Evolutionary conservation across 2,113 vertebrate genomes (phyloP).

Genomic region (Albula glossodonta): DNA sequence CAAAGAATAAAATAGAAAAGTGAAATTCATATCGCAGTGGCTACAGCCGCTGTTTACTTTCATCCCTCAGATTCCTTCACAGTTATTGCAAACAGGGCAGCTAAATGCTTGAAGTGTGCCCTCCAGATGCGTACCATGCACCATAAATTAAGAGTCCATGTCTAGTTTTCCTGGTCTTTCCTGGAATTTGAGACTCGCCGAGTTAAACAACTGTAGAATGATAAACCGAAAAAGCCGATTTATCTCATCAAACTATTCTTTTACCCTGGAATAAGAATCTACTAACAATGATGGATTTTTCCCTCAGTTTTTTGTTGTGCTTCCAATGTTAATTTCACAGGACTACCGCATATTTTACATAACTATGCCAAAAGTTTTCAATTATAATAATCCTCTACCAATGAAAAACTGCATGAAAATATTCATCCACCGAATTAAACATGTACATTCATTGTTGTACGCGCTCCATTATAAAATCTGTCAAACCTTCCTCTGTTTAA

Average conservation of each 20-base stretch:
- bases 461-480: too few relatives aligned
- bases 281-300: not conserved
- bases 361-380: not conserved
- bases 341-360: conserved; percentile 7
- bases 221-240: not conserved
- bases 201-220: not conserved
- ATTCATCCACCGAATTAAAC: not conserved
- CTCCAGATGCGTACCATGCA: conserved; percentile 1
- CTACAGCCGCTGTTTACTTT: not conserved
- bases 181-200: not conserved
- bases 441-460: not conserved
- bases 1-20: not conserved
- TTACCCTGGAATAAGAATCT: not conserved
- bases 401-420: not conserved
- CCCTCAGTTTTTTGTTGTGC: not conserved
- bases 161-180: not conserved
- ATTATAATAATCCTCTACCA: not conserved
- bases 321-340: not conserved
- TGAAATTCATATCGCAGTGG: not conserved
- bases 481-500: too few relatives aligned
- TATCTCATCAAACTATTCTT: not conserved
- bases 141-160: conserved; percentile 1
- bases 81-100: not conserved
- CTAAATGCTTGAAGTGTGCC: not conserved
- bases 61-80: not conserved